Evolutionary conservation across 1,140 invertebrate genomes (phyloP).

Genomic region (Ceratina calcarata): DNA sequence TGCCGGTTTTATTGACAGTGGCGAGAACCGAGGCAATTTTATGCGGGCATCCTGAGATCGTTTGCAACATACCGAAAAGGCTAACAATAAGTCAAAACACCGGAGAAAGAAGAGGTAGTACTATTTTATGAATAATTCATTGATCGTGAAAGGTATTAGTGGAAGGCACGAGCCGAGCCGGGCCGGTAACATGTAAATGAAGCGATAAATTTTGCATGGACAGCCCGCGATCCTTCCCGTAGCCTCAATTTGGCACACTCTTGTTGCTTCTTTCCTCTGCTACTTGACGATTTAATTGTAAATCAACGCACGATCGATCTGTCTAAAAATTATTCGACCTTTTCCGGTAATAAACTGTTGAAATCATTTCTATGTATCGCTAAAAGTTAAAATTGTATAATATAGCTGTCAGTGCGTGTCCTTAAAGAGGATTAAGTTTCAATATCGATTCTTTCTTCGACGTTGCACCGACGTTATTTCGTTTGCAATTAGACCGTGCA

Average conservation of each 20-base stretch:
- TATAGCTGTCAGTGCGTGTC: too few species aligned
- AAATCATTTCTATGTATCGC: too few species aligned
- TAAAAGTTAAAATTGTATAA: too few species aligned
- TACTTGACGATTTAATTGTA: slow-evolving; percentile 38
- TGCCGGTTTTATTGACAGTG: slow-evolving; percentile 48
- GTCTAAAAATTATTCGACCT: not conserved
- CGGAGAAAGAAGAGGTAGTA: slow-evolving; percentile 54
- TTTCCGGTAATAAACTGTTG: too few species aligned
- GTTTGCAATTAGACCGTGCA: slow-evolving; percentile 40
- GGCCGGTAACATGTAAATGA: slow-evolving; percentile 68
- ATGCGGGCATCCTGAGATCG: slow-evolving; percentile 53
- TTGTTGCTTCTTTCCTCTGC: slow-evolving; percentile 40
- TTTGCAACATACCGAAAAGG: slow-evolving; percentile 59
- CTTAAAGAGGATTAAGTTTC: not conserved
- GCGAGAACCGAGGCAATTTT: slow-evolving; percentile 47
- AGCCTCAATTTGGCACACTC: slow-evolving; percentile 64
- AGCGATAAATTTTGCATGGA: slow-evolving; percentile 68
- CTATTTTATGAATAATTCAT: slow-evolving; percentile 67
- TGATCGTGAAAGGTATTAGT: slow-evolving; percentile 65
- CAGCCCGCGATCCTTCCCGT: slow-evolving; percentile 55
- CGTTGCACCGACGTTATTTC: slow-evolving; percentile 22
- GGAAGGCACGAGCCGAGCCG: slow-evolving; percentile 56
- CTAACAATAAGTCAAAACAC: slow-evolving; percentile 67
- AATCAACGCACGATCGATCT: not conserved
- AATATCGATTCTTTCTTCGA: not conserved